Conservation (phyloP, 2,113 vertebrate genomes). For the Harpagus bidentatus region DNA sequence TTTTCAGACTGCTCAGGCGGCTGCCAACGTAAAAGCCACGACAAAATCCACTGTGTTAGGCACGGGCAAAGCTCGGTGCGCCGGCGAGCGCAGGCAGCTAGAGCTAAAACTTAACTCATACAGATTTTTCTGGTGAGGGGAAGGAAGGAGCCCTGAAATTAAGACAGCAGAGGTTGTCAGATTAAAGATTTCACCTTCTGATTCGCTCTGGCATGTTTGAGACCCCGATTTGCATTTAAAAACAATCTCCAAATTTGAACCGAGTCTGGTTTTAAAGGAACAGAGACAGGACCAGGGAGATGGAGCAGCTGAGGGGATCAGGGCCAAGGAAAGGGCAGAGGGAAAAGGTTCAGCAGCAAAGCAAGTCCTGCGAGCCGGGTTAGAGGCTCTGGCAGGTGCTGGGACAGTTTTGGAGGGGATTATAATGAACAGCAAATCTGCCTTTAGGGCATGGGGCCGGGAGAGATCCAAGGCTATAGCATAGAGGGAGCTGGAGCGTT, state of each 20-base stretch:
- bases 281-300: not conserved
- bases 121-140: not conserved
- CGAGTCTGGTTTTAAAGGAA: not conserved
- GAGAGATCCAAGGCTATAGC: not conserved
- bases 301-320: not conserved
- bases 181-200: not conserved
- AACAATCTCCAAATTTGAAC: not conserved
- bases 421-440: not conserved
- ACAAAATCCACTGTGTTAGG: not conserved
- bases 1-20: not conserved
- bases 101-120: not conserved
- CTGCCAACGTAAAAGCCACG: not conserved
- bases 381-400: not conserved
- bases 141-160: not conserved
- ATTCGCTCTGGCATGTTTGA: not conserved
- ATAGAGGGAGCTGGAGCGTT: not conserved
- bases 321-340: not conserved
- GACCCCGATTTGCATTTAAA: not conserved
- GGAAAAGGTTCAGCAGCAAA: not conserved
- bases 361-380: not conserved
- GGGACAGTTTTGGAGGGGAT: not conserved
- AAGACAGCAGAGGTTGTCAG: not conserved
- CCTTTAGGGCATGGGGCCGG: not conserved
- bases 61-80: not conserved
- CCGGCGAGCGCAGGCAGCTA: not conserved